A percentile compares a stretch with the other conserved stretches of the same genome.
Evolutionary conservation across 2,888 invertebrate genomes (phyloP).

Genomic region (Lepidocyrtoides sp.): DNA sequence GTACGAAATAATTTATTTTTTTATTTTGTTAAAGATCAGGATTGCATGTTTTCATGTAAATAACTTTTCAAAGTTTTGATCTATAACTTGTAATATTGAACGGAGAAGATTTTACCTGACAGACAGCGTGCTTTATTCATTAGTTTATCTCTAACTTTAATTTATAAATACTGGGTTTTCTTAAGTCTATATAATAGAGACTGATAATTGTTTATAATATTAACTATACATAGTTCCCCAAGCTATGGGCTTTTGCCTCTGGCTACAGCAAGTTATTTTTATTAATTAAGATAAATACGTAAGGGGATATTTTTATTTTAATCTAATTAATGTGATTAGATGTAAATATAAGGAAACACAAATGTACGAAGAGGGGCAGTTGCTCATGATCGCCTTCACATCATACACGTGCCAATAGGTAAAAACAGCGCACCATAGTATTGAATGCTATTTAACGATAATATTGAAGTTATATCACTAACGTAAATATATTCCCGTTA

Average conservation of each 20-base stretch:
- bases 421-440: too few relatives aligned
- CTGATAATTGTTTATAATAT: neutral
- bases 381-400: too few relatives aligned
- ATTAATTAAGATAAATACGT: too few relatives aligned
- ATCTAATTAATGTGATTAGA: slow-evolving; percentile 5
- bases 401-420: too few relatives aligned
- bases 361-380: too few relatives aligned
- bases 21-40: neutral
- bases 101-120: slow-evolving; percentile 44
- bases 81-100: neutral
- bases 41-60: neutral
- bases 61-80: neutral
- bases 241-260: too few relatives aligned
- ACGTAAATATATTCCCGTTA: too few relatives aligned
- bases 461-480: too few relatives aligned
- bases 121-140: slow-evolving; percentile 30
- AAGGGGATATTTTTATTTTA: neutral
- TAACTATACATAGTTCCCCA: neutral
- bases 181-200: neutral
- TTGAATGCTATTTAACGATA: too few relatives aligned
- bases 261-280: too few relatives aligned
- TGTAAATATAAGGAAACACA: too few relatives aligned
- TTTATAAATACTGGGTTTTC: neutral
- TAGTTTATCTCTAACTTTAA: neutral
- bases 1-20: neutral